Conservation (phyloP, 2,113 vertebrate species). For the Silurus glanis region DNA sequence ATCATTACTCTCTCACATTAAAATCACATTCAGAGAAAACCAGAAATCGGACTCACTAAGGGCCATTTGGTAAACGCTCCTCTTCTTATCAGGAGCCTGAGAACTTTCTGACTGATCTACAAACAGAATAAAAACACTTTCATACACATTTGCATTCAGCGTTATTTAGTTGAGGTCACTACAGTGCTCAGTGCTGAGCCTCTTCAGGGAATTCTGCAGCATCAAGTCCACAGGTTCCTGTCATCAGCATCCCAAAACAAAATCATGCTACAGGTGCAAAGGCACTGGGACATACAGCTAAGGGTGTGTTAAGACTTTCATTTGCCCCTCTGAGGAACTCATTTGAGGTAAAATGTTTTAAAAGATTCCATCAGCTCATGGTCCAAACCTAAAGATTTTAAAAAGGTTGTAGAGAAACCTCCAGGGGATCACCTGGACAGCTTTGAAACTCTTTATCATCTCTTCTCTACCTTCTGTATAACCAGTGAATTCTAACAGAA, state of each 20-base stretch:
- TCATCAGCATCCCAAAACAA: background rate
- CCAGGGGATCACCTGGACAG: background rate
- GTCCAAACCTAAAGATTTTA: background rate
- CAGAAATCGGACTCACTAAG: conserved; percentile 76
- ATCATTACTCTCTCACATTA: background rate
- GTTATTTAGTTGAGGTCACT: background rate
- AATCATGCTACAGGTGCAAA: background rate
- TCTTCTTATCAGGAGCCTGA: conserved; percentile 86
- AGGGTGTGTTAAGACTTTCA: background rate
- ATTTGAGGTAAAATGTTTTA: background rate
- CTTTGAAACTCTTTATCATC: background rate
- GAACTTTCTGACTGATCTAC: conserved; percentile 82
- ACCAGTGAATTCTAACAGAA: background rate
- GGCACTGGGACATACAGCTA: background rate
- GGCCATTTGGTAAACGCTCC: conserved; percentile 93
- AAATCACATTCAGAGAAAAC: background rate
- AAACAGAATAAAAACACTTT: conserved; percentile 37
- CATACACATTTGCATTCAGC: background rate
- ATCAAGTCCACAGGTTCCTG: background rate
- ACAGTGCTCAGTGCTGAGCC: background rate
- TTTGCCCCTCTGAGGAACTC: background rate
- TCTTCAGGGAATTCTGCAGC: background rate
- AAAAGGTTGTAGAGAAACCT: background rate
- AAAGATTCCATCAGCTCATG: background rate
- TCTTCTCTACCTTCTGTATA: background rate